Base-by-base conservation (phyloP, 2,113 vertebrate genomes). In the Indicator indicator region DNA sequence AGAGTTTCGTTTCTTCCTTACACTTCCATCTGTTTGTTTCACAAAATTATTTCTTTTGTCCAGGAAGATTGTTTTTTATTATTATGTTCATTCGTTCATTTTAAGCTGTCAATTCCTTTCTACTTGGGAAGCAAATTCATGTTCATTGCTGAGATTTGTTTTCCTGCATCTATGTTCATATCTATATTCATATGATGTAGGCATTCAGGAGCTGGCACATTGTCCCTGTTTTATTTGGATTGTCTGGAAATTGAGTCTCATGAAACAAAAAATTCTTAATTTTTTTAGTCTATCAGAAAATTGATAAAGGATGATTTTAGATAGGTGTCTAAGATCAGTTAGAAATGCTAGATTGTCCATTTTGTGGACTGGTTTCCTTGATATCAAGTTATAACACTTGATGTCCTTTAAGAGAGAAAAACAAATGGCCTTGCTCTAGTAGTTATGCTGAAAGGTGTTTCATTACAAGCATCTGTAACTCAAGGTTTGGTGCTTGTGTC, bases 1-100 rank as follows among this genome's bases (percentile, higher is more conserved):
- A 75, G 38, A 83, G 17, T 40, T 91, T 67, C 50, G 9, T 85
- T 60, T 59, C 77, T 24, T 85, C 18, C 63, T 75, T 93, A 60
- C 46, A 58, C 36, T 88, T 93, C 38, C 73, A 77, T 92, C 18
- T 86, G 11, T 86, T 54, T 92, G 32, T 94, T 94, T 95, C 83
- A 46, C 21, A 64, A 54, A 86, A 38, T 75, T 59, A 81, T 76
- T 95, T 90, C 20, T 73, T 93, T 95, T 96, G 74, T 73, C 69
- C 60, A 33, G 55, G 40, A 85, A 50, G 63, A 80, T 93, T 77
- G 70, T 81, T 77, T 77, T 54, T 62, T 93, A 73, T 88, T 73
- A 60, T 60, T 93, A 40, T 75, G 88, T 90, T 88, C 28, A 85
- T 93, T 96, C 78, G 92, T 94, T 92, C 64, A 88, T 91, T 88